A percentile compares a stretch with the other conserved stretches of the same genome.
Conservation (phyloP, 2,888 invertebrate genomes). For the Cyaniris semiargus region DNA sequence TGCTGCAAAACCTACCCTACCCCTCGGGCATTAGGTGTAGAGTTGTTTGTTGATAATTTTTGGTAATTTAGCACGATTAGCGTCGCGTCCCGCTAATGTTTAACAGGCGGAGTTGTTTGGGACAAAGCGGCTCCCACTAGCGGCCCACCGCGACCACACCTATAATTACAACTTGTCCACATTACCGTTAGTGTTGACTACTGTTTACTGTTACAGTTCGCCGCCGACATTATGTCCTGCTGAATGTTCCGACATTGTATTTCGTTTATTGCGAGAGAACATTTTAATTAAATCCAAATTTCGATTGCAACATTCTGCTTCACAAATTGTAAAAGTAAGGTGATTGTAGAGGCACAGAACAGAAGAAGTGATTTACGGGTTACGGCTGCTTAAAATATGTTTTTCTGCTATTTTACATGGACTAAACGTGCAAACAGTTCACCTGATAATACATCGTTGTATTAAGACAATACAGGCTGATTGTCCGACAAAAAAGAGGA, state of each 20-base stretch:
- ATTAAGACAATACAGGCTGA: too few species aligned
- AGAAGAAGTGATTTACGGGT: too few species aligned
- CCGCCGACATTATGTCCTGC: not conserved
- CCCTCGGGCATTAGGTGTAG: not conserved
- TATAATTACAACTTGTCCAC: slow-evolving; percentile 4
- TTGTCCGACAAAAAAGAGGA: too few species aligned
- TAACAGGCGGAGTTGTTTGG: not conserved
- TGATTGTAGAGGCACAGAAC: too few species aligned
- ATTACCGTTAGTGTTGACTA: slow-evolving; percentile 1
- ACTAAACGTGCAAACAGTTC: too few species aligned
- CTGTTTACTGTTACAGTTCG: not conserved
- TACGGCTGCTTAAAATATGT: too few species aligned
- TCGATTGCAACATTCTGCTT: not conserved
- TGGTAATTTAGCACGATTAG: slow-evolving; percentile 17
- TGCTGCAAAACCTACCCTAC: not conserved
- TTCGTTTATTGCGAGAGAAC: not conserved
- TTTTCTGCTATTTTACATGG: too few species aligned
- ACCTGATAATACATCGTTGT: too few species aligned
- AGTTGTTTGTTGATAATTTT: not conserved
- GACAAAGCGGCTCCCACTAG: not conserved
- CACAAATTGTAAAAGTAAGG: not conserved
- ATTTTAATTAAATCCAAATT: not conserved
- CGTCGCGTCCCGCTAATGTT: not conserved
- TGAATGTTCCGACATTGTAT: not conserved
- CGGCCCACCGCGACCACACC: not conserved